Evolutionary conservation across 2,888 invertebrate genomes (phyloP), one percentile per base, ranked within the genome.

Genomic region (Carterocephalus palaemon): DNA sequence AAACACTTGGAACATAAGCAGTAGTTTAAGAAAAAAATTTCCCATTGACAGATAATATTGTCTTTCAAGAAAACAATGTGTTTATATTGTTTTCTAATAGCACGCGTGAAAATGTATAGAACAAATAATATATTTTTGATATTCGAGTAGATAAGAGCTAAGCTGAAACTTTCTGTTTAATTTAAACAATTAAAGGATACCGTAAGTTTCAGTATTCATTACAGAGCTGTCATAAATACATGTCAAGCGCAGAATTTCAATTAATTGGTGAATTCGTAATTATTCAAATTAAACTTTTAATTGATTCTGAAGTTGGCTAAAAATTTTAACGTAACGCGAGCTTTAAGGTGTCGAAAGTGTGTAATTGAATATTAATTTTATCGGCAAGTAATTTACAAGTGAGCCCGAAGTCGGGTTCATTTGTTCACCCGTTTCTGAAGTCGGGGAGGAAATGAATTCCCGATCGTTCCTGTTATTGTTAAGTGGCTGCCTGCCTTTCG

Each of bases 281-380:
- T 52, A 42, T 47, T 47, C 34, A 51, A 57, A 49, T 53, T 46
- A 10, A 58, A 60, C 52, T 62, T 59, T 60, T 60, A 60, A 61
- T 63, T 63, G 59, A 58, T 56, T 59, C 49, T 8, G 45, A 19
- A 54, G 51, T 56, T 51, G 23, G 48, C 49, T 49, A 57, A 40
- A 46, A 46, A 46, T 41, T 39, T 43, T 9, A 20, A n/a, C n/a
- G 12, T 15, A 26, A 12, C 20, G 19, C 26, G 9, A 47, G 45
- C 37, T 51, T 34, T 20, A 42, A 42, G 34, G 34, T 42, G 34
- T 9, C 16, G 33, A 34, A 26, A 42, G 13, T 42, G 41, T 42
- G 26, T 37, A 50, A 45, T 47, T 49, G 50, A 54, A 56, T 61
- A 59, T 57, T 58, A 59, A 61, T 56, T 53, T 41, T 43, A 54